phyloP scores from a whole-genome alignment of 2,888 invertebrate species.

The Tetropium fuscum region DNA sequence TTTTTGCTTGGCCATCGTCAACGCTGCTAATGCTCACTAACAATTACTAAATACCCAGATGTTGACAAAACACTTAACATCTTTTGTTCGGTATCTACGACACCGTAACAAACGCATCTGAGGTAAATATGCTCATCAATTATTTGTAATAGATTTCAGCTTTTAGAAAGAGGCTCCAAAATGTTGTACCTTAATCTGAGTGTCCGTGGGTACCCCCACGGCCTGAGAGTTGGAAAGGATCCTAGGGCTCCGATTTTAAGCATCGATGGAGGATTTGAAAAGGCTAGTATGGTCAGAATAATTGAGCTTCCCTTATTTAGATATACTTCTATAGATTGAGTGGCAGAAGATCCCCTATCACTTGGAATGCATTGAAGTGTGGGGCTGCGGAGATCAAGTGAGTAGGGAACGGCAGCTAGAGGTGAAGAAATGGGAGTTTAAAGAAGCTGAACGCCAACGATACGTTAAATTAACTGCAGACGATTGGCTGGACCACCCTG shows the following conservation, averaged over 20 bases:
- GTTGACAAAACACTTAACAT: too few relatives aligned
- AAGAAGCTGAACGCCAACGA: conserved; percentile 87
- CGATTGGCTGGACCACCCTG: conserved; percentile 97
- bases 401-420: conserved; percentile 86
- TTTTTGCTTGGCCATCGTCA: too few relatives aligned
- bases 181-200: conserved; percentile 86
- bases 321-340: conserved; percentile 64
- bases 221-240: conserved; percentile 85
- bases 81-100: too few relatives aligned
- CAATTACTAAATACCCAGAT: too few relatives aligned
- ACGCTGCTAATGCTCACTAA: too few relatives aligned
- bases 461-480: conserved; percentile 88
- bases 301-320: not conserved
- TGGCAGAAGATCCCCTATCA: conserved; percentile 76
- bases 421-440: conserved; percentile 84
- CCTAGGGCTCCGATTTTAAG: conserved; percentile 80
- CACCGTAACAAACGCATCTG: too few relatives aligned
- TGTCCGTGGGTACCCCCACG: conserved; percentile 87
- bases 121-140: too few relatives aligned
- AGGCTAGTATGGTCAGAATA: conserved; percentile 54
- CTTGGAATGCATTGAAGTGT: conserved; percentile 77
- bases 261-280: conserved; percentile 81
- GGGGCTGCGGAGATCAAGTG: conserved; percentile 88
- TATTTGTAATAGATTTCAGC: conserved; percentile 70
- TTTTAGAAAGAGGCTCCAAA: conserved; percentile 76